Base-by-base conservation (phyloP, 1,140 invertebrate genomes). In the Harlomillsia oculata region DNA sequence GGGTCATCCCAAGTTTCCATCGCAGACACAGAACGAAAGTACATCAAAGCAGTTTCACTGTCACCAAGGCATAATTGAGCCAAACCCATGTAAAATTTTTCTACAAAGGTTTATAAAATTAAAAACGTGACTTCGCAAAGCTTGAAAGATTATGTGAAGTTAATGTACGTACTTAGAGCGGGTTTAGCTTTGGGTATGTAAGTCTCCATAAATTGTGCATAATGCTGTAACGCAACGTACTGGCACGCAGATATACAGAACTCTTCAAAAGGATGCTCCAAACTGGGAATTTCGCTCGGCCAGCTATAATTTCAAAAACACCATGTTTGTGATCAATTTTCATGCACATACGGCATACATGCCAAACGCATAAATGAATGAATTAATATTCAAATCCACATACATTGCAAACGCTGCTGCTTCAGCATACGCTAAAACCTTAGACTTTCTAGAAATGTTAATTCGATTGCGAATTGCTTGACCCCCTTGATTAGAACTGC, bases 231-330 rank as follows among this genome's bases (percentile, higher is more conserved):
- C 6, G 53, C 48, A n/a, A 29, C 40, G 49, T 56, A 65, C 39
- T 65, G 63, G 32, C 63, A 62, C 1, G 53, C 26, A 4, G 54
- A 51, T 37, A 65, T 60, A n/a, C 62, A 34, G 36, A 62, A 65
- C 25, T 65, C 63, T 52, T 65, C 63, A 36, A 65, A 56, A 0
- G 63, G 63, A 41, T 56, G 60, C 16, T 56, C 59, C 9, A 26
- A 34, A 25, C 26, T 20, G 0, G 44, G 26, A 18, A 37, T 36
- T 25, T 65, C 54, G 50, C 45, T 53, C 28, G 55, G 56, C 53
- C 54, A 65, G 40, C 62, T 64, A 26, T 29, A 20, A 21, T 13
- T 49, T n/a, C 1, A 32, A 32, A 5, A 20, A 18, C 16, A 49
- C 14, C 6, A 40, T 13, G 18, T 8, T 13, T 40, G 36, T 51